Evolutionary conservation across 2,113 vertebrate genomes (phyloP).

Genomic region (Myiagra hebetior): DNA sequence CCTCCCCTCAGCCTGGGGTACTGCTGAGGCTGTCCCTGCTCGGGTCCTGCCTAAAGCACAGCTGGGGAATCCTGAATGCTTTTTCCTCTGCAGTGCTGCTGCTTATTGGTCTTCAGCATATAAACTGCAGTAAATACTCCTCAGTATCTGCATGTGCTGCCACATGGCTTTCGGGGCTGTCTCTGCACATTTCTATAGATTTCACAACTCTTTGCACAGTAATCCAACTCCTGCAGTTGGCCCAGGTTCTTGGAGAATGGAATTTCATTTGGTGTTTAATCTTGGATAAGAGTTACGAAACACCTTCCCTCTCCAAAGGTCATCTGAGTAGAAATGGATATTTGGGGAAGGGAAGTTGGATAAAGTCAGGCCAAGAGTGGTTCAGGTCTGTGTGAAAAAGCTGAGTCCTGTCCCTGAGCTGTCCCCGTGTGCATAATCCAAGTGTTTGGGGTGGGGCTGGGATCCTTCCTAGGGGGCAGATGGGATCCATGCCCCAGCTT

Average conservation of each 20-base stretch:
- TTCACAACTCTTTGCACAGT: not conserved
- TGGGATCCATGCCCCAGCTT: not conserved
- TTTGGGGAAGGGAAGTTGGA: not conserved
- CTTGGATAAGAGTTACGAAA: not conserved
- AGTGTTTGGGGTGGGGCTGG: not conserved
- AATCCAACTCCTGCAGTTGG: not conserved
- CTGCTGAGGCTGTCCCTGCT: not conserved
- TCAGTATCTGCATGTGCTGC: not conserved
- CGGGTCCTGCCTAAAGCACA: not conserved
- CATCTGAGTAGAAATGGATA: not conserved
- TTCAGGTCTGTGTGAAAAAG: not conserved
- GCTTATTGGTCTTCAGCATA: not conserved
- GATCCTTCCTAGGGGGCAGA: not conserved
- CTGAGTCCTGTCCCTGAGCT: not conserved
- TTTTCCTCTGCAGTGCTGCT: not conserved
- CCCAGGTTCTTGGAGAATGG: not conserved
- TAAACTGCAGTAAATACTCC: not conserved
- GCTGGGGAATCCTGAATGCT: accelerated
- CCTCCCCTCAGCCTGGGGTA: accelerated
- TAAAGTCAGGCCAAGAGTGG: not conserved
- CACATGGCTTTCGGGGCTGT: not conserved
- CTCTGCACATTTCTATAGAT: not conserved
- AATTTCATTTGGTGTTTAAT: not conserved
- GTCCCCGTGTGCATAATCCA: not conserved
- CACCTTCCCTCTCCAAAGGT: not conserved